Base-by-base conservation (phyloP, 2,113 vertebrate species). In the Barbus barbus region DNA sequence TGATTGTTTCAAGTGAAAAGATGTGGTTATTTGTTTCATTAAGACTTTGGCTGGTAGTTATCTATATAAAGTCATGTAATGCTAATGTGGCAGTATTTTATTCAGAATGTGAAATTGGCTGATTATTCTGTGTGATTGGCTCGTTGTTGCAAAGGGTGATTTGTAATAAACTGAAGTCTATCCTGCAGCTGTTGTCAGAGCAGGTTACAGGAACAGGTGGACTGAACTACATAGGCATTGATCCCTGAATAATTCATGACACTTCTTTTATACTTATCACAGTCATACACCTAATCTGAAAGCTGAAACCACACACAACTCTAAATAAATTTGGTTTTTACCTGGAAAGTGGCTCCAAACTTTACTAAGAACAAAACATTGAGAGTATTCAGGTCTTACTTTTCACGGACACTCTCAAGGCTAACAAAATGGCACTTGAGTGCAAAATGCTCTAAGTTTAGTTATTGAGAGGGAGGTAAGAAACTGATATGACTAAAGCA, bases 271-370 rank as follows among this genome's bases (percentile, higher is more conserved):
- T 46, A 48, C 60, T 65, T 65, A 80, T 56, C 46, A 69, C 65
- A 56, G 28, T 81, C 28, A 63, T 63, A 79, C n/a, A 71, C 78
- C 79, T 81, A 38, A 71, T 56, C 63, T 71, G 78, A 81, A 80
- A 67, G 5, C 78, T 67, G 61, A 81, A 81, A 81, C 78, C 26
- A 28, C 26, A 38, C 28, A 24, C 46, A 53, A 9, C 28, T 48
- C 46, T 31, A 38, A 22, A 71, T 1, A 2, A 69, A 81, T 24
- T 16, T 81, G 63, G 20, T 53, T 33, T 80, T 51, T 61, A 78
- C 20, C 53, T 78, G 48, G 51, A 38, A 58, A 28, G 48, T 46
- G 18, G 31, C 22, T 56, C 9, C 18, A 24, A 78, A 78, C 51
- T 31, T 53, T 26, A 33, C 56, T 16, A 51, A 51, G 16, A 51